Evolutionary conservation across 2,113 vertebrate genomes (phyloP).

Genomic region (Odontesthes bonariensis): DNA sequence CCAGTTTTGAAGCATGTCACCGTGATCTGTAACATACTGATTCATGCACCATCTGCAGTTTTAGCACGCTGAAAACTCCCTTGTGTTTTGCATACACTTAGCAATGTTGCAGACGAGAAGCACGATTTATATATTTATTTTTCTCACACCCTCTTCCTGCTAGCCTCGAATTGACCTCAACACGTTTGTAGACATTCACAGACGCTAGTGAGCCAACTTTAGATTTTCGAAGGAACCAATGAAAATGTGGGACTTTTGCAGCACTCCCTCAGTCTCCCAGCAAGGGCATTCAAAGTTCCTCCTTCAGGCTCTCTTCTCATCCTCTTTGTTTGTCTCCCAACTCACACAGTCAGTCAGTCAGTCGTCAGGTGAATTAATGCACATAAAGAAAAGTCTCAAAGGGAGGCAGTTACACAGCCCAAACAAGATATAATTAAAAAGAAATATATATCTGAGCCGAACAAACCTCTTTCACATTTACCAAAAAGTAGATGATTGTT

Average conservation of each 20-base stretch:
- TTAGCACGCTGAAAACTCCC: constrained; percentile 13
- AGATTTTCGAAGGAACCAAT: constrained; percentile 40
- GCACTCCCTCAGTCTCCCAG: constrained; percentile 21
- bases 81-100: constrained; percentile 46
- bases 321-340: constrained; percentile 29
- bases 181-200: constrained; percentile 34
- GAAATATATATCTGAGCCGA: background rate
- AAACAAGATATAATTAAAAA: constrained; percentile 6
- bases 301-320: constrained; percentile 36
- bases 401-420: constrained; percentile 13
- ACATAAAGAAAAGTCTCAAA: constrained; percentile 39
- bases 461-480: constrained; percentile 9
- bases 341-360: constrained; percentile 7
- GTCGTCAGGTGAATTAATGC: constrained; percentile 48
- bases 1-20: constrained; percentile 27
- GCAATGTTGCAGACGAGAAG: constrained; percentile 42
- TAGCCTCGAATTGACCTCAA: background rate
- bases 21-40: constrained; percentile 18
- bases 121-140: constrained; percentile 34
- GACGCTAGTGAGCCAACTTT: constrained; percentile 36
- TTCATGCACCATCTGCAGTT: constrained; percentile 32
- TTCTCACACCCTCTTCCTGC: constrained; percentile 36
- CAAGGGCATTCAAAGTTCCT: constrained; percentile 35
- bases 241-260: constrained; percentile 36
- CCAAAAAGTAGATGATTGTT: constrained; percentile 13